Base-by-base conservation (phyloP, 2,888 invertebrate genomes). In the Achlya flavicornis region DNA sequence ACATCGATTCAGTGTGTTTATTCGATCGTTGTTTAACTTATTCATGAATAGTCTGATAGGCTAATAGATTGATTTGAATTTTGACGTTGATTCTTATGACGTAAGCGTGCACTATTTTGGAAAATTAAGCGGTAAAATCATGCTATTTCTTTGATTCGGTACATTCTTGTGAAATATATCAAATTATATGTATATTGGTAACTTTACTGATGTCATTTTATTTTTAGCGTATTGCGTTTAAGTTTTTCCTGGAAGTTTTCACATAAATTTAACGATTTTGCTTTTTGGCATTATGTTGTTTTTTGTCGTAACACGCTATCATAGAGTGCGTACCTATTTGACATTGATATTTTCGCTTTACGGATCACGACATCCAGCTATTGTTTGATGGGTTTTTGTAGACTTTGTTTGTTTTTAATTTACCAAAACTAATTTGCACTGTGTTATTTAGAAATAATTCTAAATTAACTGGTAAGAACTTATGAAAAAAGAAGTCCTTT, bases 361-460 rank as follows among this genome's bases (percentile, higher is more conserved):
- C 16, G 5, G 48, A 16, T 48, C 48, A 48, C 8, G 48, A 48
- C 48, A 16, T 48, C 48, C 35, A 35, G 1, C 35, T 46, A n/a
- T 48, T 48, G 48, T 48, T 48, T 48, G 48, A 48, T 48, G 48
- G 48, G 48, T 48, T 48, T 48, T 48, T 48, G 16, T n/a, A n/a
- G 16, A 16, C 16, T 48, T 16, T 48, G 16, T 48, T 8, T 48
- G 16, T 16, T n/a, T 46, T 46, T 1, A 1, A 14, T n/a, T 46
- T n/a, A 4, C 16, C n/a, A 48, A 48, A 48, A 48, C 6, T 16
- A 16, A 16, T 16, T n/a, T 43, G 48, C 48, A 48, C 16, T 14
- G 16, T 48, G 48, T 14, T 43, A 43, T 43, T 41, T 41, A 10
- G 41, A 5, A 11, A 41, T 41, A 41, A 41, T 41, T 41, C 10